A percentile compares a stretch with the other conserved stretches of the same genome.
Conservation (phyloP, 2,113 vertebrate genomes). For the Arvicanthis niloticus region DNA sequence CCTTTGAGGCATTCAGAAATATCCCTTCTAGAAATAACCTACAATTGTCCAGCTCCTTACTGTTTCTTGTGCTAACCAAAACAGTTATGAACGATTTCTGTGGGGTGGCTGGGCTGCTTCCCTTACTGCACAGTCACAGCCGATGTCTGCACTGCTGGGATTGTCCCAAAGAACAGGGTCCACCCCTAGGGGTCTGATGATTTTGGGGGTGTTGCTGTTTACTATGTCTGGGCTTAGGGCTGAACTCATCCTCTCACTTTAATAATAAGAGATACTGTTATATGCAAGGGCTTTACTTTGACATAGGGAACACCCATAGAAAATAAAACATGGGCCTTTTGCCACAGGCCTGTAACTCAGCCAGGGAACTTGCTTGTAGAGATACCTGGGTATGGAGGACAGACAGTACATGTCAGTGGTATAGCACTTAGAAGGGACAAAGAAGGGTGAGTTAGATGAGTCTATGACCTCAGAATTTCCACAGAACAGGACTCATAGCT, state of each 20-base stretch:
- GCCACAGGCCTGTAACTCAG: background rate
- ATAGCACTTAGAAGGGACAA: rapidly evolving
- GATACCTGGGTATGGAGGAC: background rate
- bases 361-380: background rate
- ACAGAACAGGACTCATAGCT: background rate
- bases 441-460: background rate
- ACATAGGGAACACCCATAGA: background rate
- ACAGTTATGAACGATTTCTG: background rate
- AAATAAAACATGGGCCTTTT: background rate
- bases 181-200: background rate
- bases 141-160: background rate
- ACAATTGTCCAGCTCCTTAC: background rate
- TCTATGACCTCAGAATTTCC: slow-evolving; percentile 39
- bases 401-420: background rate
- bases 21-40: background rate
- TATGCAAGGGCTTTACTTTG: background rate
- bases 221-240: background rate
- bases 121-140: background rate
- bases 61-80: slow-evolving; percentile 16
- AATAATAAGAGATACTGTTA: background rate
- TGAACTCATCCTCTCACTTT: background rate
- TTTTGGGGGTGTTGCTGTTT: background rate
- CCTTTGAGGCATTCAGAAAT: slow-evolving; percentile 16
- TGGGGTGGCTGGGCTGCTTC: background rate
- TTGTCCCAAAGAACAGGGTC: background rate